A percentile compares a stretch with the other conserved stretches of the same genome.
phyloP scores from a whole-genome alignment of 1,140 invertebrate genomes.

The Gyrodactylus bullatarudis region DNA sequence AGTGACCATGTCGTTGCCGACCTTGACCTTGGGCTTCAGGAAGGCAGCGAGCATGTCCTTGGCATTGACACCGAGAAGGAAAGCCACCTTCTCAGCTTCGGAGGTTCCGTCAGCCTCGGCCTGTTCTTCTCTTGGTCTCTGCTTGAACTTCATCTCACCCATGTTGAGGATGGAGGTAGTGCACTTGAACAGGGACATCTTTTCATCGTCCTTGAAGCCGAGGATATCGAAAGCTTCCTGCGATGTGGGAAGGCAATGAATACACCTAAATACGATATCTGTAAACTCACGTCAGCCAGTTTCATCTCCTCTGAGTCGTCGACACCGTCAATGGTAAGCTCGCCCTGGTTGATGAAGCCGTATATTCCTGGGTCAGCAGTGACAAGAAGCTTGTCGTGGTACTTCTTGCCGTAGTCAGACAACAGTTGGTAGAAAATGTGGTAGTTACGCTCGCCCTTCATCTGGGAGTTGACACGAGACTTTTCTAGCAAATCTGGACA shows the following conservation, averaged over 20 bases:
- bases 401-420: conserved; percentile 27
- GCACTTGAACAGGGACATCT: conserved; percentile 76
- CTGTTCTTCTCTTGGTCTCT: conserved; percentile 94
- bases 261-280: conserved; percentile 4
- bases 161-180: conserved; percentile 89
- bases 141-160: conserved; percentile 96
- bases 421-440: conserved; percentile 99
- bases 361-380: conserved; percentile 48
- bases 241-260: conserved; percentile 9
- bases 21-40: conserved; percentile 29
- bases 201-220: conserved; percentile 76
- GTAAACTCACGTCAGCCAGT: conserved; percentile 54
- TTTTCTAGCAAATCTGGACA: conserved; percentile 78
- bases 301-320: conserved; percentile 77
- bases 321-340: conserved; percentile 65
- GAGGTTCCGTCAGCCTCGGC: conserved; percentile 80
- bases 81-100: conserved; percentile 70
- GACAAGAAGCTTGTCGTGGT: conserved; percentile 29
- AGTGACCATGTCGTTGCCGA: conserved; percentile 63
- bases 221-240: conserved; percentile 91
- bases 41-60: conserved; percentile 27
- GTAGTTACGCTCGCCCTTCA: conserved; percentile 71
- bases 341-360: conserved; percentile 75
- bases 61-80: conserved; percentile 34
- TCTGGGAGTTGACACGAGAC: conserved; percentile 98